Base-by-base conservation (phyloP, 2,797 vertebrate species). In the Oceanodroma leucorhoa region DNA sequence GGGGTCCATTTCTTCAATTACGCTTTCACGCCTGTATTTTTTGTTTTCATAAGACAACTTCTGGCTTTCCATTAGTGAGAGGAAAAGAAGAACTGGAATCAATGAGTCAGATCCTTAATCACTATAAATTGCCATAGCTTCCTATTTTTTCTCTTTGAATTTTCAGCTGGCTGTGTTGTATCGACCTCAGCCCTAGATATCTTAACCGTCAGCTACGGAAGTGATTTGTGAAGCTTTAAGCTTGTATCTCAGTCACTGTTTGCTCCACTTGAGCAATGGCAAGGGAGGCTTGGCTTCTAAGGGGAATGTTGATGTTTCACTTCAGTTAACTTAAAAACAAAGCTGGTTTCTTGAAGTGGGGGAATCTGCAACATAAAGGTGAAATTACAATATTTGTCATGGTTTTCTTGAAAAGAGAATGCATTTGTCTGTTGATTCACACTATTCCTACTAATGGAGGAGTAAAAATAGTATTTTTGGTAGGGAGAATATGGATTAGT, bases 281-380 rank as follows among this genome's bases (percentile, higher is more conserved):
- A 82, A 65, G 30, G 53, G 58, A 76, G 27, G 15, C 27, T 82
- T 82, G 30, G 55, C 77, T 90, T 91, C 60, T 73, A 73, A 81
- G 41, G 41, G 24, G 24, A 38, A 67, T 84, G 55, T 38, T 50
- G 54, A 70, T 55, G 48, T 70, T 90, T 83, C 36, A 34, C 87
- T 93, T 89, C 62, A 45, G 34, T 77, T 71, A 58, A 26, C 53
- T 90, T 90, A 64, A 93, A 91, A 92, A 55, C 58, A 82, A 86
- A 93, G 40, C 41, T 65, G 29, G 43, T 64, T 86, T 88, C 36
- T 62, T 48, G 20, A 83, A 82, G 66, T 36, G 50, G 45, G 55
- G 32, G 22, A 82, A 80, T 62, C 83, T 94, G 32, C 41, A 55
- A 38, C 57, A 55, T 53, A 70, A 79, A 82, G 26, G 27, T 91